Evolutionary conservation across 2,797 vertebrate species (phyloP), one percentile per base, ranked within the genome.

Genomic region (Stomatorhinus walkeri): DNA sequence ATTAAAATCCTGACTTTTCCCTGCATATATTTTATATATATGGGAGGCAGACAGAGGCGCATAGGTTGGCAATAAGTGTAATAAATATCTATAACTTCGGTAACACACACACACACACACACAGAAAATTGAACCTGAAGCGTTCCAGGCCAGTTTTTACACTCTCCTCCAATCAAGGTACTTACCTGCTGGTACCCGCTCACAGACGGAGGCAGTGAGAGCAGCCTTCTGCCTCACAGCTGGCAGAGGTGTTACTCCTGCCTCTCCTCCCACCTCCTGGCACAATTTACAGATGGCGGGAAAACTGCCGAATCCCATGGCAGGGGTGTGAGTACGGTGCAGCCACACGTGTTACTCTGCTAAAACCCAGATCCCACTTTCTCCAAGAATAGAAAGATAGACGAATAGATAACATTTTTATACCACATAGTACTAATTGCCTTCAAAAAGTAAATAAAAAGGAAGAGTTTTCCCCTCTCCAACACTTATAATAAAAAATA

Each of bases 261-360:
- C 43, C n/a, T n/a, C 46, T 93, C 90, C 90, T 89, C 46, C n/a
- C 40, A 88, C 90, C 91, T 90, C 14, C 79, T 90, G 92, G 91
- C 90, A 89, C 90, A 89, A 88, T 89, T 87, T 89, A 43, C 61
- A 24, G 28, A 12, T 3, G 52, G 28, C 1, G 48, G 16, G 46
- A 72, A 52, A 68, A 32, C 36, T 72, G 59, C 5, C 83, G 46
- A 89, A 84, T 89, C 90, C 88, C 8, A 59, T 88, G 10, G 36
- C 48, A 49, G 88, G 49, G 88, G 61, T 90, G 89, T 89, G 52
- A 43, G 59, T 88, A 89, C 0, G 89, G 89, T 89, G 89, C 84
- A 9, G 87, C 89, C 90, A 93, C 91, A 90, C 87, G 92, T 86
- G 90, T 54, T 40, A 85, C 89, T 92, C 9, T 14, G 12, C 86